A percentile compares a stretch with the other conserved stretches of the same genome.
Evolutionary conservation across 2,113 vertebrate genomes (phyloP).

Genomic region (Bettongia penicillata): DNA sequence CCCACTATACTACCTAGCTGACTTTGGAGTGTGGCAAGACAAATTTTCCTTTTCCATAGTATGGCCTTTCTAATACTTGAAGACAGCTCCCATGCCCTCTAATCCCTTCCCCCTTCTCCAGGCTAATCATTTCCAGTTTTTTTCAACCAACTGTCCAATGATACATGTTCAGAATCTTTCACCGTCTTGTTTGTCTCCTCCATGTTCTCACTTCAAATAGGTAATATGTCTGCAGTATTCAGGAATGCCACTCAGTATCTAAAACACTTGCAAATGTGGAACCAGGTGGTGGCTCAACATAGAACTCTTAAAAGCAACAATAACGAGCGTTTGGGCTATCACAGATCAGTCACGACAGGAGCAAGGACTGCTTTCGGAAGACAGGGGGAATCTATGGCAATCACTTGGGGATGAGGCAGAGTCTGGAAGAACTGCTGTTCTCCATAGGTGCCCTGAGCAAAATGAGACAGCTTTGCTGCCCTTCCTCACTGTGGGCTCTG

Average conservation of each 20-base stretch:
- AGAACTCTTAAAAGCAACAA: background rate
- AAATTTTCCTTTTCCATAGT: background rate
- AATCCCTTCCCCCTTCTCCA: background rate
- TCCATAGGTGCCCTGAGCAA: background rate
- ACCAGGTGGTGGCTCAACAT: background rate
- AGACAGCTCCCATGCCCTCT: background rate
- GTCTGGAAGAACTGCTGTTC: background rate
- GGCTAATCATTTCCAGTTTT: background rate
- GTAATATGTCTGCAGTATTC: background rate
- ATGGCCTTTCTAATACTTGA: background rate
- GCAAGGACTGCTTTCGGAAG: background rate
- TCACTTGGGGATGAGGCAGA: rapidly evolving
- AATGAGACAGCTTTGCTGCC: background rate
- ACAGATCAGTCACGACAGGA: background rate
- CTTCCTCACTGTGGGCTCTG: background rate
- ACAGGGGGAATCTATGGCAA: background rate
- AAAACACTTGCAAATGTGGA: background rate
- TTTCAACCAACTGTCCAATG: background rate
- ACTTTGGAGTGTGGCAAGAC: background rate
- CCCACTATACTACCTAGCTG: background rate
- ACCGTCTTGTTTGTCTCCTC: background rate
- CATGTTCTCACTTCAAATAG: background rate
- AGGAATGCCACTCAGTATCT: background rate
- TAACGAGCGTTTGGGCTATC: background rate
- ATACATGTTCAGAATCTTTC: background rate